These are phyloP conservation scores for Drosophila kanekoi DNA, from an alignment of 2,888 invertebrate species.

Conservation along the genomic window DNA sequence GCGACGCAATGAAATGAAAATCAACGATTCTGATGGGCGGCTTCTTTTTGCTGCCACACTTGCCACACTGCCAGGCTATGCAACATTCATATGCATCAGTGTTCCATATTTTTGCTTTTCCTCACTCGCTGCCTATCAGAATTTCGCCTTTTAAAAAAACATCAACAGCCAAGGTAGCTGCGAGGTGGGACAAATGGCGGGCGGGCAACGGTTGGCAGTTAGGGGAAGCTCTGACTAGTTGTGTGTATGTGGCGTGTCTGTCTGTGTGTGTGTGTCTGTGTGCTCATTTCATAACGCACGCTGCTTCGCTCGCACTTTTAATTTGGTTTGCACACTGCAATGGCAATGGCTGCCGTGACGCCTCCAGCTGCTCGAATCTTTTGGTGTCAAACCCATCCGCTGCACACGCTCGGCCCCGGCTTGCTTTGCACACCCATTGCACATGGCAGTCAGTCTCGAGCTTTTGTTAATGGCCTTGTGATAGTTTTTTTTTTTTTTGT, in stretches of 20 bases:
- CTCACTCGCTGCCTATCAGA: not conserved
- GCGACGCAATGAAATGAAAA: constrained; percentile 68
- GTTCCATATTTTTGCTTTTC: not conserved
- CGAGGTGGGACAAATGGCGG: constrained; percentile 21
- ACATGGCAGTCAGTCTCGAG: constrained; percentile 67
- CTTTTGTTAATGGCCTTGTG: constrained; percentile 79
- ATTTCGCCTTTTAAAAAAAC: constrained; percentile 30
- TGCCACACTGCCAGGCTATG: constrained; percentile 23
- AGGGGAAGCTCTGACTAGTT: not conserved
- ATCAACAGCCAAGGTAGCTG: constrained; percentile 48
- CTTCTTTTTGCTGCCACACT: constrained; percentile 10
- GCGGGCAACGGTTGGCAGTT: not conserved
- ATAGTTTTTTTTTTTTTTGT: constrained; percentile 60
- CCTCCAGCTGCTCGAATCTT: constrained; percentile 40
- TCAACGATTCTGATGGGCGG: constrained; percentile 47
- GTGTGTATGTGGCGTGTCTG: constrained; percentile 17
- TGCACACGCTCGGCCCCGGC: not conserved
- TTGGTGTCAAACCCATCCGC: constrained; percentile 8
- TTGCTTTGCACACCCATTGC: constrained; percentile 9
- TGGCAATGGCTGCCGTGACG: constrained; percentile 26
- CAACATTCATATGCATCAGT: not conserved
- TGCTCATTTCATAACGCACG: constrained; percentile 65
- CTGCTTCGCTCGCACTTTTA: constrained; percentile 66
- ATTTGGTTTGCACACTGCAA: constrained; percentile 60
- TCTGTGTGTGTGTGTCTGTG: constrained; percentile 24